Evolutionary conservation across 2,888 invertebrate genomes (phyloP).

Genomic region (Aelia acuminata): DNA sequence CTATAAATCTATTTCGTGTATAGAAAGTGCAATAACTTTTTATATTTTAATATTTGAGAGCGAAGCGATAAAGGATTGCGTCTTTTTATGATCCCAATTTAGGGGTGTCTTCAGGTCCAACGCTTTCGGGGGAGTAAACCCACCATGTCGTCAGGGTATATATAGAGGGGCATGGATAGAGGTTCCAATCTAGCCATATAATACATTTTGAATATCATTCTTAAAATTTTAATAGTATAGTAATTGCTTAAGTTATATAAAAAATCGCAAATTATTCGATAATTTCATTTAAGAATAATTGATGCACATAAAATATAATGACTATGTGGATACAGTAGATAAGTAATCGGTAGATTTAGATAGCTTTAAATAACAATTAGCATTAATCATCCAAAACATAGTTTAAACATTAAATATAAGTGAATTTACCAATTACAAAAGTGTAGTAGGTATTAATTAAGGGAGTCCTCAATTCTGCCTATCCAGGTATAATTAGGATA

Average conservation of each 20-base stretch:
- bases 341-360: too few species aligned
- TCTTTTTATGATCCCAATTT: constrained; percentile 15
- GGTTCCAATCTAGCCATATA: neutral
- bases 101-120: constrained; percentile 7
- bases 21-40: neutral
- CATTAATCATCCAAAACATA: too few species aligned
- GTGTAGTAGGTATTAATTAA: too few species aligned
- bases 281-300: too few species aligned
- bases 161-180: neutral
- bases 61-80: constrained; percentile 3
- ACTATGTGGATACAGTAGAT: too few species aligned
- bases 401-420: too few species aligned
- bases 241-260: neutral
- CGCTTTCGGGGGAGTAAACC: neutral
- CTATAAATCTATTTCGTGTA: neutral
- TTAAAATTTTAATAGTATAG: neutral
- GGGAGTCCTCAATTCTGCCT: too few species aligned
- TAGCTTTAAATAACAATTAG: too few species aligned
- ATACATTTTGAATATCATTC: neutral
- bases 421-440: too few species aligned
- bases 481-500: too few species aligned
- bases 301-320: too few species aligned
- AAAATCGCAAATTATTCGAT: too few species aligned
- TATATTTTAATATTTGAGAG: neutral
- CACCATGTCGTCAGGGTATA: neutral